Evolutionary conservation across 1,140 invertebrate species (phyloP).

Genomic region (Monochamus saltuarius): DNA sequence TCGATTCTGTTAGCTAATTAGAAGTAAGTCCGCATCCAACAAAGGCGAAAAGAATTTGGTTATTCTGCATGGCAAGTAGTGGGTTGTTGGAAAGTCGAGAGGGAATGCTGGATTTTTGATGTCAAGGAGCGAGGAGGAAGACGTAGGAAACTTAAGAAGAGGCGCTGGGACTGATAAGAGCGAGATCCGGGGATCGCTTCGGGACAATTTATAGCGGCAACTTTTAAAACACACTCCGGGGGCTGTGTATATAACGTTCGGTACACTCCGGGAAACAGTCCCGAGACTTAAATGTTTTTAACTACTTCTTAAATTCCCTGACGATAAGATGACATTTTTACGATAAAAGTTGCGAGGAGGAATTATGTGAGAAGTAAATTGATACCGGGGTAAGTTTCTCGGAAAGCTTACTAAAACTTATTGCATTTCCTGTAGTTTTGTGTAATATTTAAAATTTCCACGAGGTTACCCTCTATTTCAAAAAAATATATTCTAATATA

Average conservation of each 20-base stretch:
- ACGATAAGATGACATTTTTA: constrained; percentile 34
- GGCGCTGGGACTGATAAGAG: constrained; percentile 47
- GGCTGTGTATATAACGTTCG: constrained; percentile 49
- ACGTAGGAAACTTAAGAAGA: constrained; percentile 37
- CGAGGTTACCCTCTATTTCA: no score
- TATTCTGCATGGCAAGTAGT: constrained; percentile 2
- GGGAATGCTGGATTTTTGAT: constrained; percentile 17
- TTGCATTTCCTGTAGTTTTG: no score
- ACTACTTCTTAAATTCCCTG: constrained; percentile 42
- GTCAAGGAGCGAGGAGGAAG: constrained; percentile 12
- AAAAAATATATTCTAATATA: no score
- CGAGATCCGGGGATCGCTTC: constrained; percentile 51
- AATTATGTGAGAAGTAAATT: constrained; percentile 23
- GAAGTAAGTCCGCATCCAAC: no score
- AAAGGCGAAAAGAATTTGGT: no score
- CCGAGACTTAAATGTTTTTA: constrained; percentile 42
- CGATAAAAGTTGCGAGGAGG: constrained; percentile 8
- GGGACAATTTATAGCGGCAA: constrained; percentile 53
- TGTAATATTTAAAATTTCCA: no score
- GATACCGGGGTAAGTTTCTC: constrained; percentile 1
- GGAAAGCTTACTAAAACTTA: no score
- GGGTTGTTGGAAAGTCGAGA: constrained; percentile 7
- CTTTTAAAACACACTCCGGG: constrained; percentile 53
- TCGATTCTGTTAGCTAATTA: no score
- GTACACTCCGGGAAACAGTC: constrained; percentile 41